Conservation (phyloP, 2,797 vertebrate species). For the Danio kyathit region DNA sequence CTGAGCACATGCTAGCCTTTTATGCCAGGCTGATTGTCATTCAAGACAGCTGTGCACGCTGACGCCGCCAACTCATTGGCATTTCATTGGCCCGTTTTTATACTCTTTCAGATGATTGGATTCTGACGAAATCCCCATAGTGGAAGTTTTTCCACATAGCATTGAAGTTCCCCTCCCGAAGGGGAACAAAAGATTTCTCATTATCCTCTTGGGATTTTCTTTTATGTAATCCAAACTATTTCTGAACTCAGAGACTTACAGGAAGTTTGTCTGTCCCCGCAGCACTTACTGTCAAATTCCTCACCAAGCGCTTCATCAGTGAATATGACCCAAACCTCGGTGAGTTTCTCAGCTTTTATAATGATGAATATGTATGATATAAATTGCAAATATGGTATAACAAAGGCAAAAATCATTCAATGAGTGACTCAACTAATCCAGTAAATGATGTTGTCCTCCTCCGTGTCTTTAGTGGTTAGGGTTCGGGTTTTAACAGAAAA, state of each 20-base stretch:
- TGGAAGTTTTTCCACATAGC: too few relatives aligned
- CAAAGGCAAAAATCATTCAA: not conserved
- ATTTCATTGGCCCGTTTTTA: too few relatives aligned
- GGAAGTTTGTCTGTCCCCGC: constrained; percentile 62
- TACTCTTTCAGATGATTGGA: too few relatives aligned
- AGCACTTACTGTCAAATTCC: constrained; percentile 94
- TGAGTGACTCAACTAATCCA: not conserved
- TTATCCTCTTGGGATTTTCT: constrained; percentile 49
- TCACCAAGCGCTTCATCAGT: constrained; percentile 92
- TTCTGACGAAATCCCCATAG: too few relatives aligned
- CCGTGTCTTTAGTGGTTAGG: not conserved
- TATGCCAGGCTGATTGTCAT: too few relatives aligned
- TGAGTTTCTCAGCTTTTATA: constrained; percentile 70
- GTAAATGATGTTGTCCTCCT: not conserved
- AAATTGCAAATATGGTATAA: too few relatives aligned
- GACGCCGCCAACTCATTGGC: too few relatives aligned
- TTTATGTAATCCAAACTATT: constrained; percentile 43
- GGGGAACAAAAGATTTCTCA: constrained; percentile 17
- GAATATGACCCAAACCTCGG: constrained; percentile 91
- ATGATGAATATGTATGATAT: too few relatives aligned
- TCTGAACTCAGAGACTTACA: constrained; percentile 43
- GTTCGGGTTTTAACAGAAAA: not conserved
- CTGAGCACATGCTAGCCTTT: too few relatives aligned
- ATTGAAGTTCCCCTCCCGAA: too few relatives aligned
- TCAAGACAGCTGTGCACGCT: too few relatives aligned